Evolutionary conservation across 2,888 invertebrate species (phyloP).

Genomic region (Drosophila neonasuta): DNA sequence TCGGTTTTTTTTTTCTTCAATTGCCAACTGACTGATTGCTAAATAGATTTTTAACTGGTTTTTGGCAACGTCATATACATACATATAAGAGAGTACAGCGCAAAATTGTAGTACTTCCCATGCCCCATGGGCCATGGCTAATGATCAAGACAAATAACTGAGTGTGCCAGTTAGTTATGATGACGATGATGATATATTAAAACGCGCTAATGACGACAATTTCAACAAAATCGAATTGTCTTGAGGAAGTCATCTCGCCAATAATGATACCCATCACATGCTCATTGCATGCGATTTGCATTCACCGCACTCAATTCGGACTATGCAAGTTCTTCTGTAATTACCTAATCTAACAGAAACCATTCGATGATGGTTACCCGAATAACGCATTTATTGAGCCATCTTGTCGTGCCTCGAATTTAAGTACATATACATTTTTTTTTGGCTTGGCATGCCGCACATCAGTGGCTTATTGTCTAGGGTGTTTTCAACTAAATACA

Average conservation of each 20-base stretch:
- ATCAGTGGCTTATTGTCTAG: neutral
- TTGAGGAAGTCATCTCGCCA: neutral
- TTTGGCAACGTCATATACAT: constrained; percentile 42
- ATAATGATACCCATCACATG: constrained; percentile 4
- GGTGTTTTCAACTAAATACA: constrained; percentile 35
- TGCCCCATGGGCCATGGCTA: constrained; percentile 12
- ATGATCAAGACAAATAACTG: constrained; percentile 37
- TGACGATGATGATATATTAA: constrained; percentile 15
- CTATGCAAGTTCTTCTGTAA: neutral
- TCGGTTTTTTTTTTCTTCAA: constrained; percentile 3
- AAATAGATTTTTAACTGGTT: constrained; percentile 17
- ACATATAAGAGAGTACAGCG: neutral
- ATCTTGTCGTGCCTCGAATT: too few species aligned
- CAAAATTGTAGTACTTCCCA: constrained; percentile 16
- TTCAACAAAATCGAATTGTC: neutral
- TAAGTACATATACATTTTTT: neutral
- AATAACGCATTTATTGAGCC: too few species aligned
- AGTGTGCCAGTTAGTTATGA: constrained; percentile 40
- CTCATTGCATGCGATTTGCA: neutral
- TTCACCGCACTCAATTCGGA: neutral
- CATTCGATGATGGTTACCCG: neutral
- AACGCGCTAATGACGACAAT: constrained; percentile 37
- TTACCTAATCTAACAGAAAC: neutral
- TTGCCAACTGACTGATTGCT: constrained; percentile 9
- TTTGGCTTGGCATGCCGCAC: neutral